phyloP scores from a whole-genome alignment of 2,888 invertebrate species.

The Leistus spinibarbis region DNA sequence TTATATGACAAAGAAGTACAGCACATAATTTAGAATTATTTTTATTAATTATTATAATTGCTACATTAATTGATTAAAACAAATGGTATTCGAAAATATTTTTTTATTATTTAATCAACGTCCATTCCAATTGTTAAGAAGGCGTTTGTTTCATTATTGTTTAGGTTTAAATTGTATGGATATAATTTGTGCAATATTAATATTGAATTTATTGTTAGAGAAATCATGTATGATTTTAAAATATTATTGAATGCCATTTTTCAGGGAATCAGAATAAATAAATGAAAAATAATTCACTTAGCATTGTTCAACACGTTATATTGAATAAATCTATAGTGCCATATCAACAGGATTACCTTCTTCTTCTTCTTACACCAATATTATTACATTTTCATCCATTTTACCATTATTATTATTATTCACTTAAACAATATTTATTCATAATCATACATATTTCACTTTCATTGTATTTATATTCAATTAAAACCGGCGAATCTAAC shows the following conservation, averaged over 20 bases:
- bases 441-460: not conserved
- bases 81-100: constrained; percentile 39
- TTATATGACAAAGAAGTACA: constrained; percentile 27
- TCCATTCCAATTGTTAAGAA: constrained; percentile 34
- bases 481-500: too few relatives aligned
- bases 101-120: constrained; percentile 35
- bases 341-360: constrained; percentile 51
- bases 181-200: constrained; percentile 15
- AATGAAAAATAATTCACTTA: constrained; percentile 41
- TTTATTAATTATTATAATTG: constrained; percentile 21
- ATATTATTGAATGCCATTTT: constrained; percentile 40
- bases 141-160: not conserved
- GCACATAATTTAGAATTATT: constrained; percentile 30
- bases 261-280: constrained; percentile 35
- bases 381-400: constrained; percentile 38
- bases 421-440: not conserved
- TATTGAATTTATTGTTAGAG: constrained; percentile 24
- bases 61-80: not conserved
- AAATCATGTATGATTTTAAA: constrained; percentile 31
- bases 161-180: constrained; percentile 16
- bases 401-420: constrained; percentile 15
- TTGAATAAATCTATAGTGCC: constrained; percentile 59
- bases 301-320: constrained; percentile 58
- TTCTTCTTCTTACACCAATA: constrained; percentile 47
- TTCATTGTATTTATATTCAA: too few relatives aligned